These are phyloP conservation scores for Chelonus insularis DNA, from an alignment of 1,140 invertebrate species.

Conservation along the genomic window DNA sequence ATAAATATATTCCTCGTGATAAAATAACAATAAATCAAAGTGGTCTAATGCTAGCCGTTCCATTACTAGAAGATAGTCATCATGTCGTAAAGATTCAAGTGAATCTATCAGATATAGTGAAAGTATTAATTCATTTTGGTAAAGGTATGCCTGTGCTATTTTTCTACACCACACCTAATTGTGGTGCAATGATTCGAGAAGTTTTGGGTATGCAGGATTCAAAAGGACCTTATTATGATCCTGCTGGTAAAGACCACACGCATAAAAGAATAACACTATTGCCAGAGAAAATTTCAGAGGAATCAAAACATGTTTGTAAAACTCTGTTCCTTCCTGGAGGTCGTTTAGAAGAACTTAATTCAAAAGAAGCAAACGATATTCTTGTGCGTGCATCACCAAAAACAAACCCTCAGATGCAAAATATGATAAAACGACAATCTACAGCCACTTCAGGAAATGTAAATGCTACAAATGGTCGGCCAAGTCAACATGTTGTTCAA, in stretches of 20 bases:
- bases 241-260: slow-evolving; percentile 66
- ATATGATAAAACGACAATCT: slow-evolving; percentile 31
- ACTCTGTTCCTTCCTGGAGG: slow-evolving; percentile 64
- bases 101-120: slow-evolving; percentile 68
- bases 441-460: too few species aligned
- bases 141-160: slow-evolving; percentile 75
- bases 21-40: slow-evolving; percentile 68
- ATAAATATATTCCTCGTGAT: slow-evolving; percentile 72
- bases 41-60: slow-evolving; percentile 70
- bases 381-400: slow-evolving; percentile 74
- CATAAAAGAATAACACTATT: slow-evolving; percentile 78
- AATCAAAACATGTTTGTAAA: slow-evolving; percentile 68
- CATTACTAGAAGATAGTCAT: slow-evolving; percentile 65
- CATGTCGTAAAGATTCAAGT: slow-evolving; percentile 65
- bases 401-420: slow-evolving; percentile 42
- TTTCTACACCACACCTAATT: slow-evolving; percentile 70
- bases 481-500: slow-evolving; percentile 52
- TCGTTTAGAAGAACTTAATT: slow-evolving; percentile 70
- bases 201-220: slow-evolving; percentile 64
- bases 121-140: slow-evolving; percentile 74
- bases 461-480: slow-evolving; percentile 29
- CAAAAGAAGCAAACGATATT: slow-evolving; percentile 79
- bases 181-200: slow-evolving; percentile 69
- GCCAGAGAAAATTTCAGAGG: slow-evolving; percentile 69
- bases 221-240: slow-evolving; percentile 63